phyloP scores from a whole-genome alignment of 2,797 vertebrate species.

The Helarctos malayanus region DNA sequence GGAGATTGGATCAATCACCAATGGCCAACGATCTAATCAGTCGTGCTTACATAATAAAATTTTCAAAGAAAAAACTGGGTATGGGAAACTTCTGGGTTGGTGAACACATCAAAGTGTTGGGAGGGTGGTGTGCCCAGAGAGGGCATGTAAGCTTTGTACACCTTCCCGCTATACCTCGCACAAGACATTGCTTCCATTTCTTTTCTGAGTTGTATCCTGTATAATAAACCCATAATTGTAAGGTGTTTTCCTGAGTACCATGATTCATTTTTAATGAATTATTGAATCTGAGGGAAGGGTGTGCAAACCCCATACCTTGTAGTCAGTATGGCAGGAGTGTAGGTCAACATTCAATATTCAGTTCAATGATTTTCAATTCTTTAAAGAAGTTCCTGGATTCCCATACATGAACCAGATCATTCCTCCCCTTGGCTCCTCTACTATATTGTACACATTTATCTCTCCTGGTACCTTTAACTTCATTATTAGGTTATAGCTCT shows the following conservation, averaged over 20 bases:
- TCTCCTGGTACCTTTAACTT: not conserved
- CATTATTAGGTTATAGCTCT: not conserved
- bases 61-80: not conserved
- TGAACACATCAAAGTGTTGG: not conserved
- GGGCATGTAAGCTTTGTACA: not conserved
- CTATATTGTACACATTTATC: not conserved
- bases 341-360: not conserved
- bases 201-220: not conserved
- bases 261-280: not conserved
- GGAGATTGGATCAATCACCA: not conserved
- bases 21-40: not conserved
- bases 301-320: not conserved
- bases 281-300: not conserved
- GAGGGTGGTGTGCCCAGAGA: not conserved
- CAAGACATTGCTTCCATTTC: not conserved
- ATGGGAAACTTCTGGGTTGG: not conserved
- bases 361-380: conserved; percentile 8
- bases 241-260: not conserved
- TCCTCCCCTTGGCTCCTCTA: not conserved
- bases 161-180: not conserved
- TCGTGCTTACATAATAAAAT: not conserved
- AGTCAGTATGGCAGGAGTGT: not conserved
- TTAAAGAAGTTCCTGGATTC: conserved; percentile 22
- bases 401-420: not conserved
- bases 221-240: not conserved